Conservation (phyloP, 2,113 vertebrate species). For the Solenodon paradoxus region DNA sequence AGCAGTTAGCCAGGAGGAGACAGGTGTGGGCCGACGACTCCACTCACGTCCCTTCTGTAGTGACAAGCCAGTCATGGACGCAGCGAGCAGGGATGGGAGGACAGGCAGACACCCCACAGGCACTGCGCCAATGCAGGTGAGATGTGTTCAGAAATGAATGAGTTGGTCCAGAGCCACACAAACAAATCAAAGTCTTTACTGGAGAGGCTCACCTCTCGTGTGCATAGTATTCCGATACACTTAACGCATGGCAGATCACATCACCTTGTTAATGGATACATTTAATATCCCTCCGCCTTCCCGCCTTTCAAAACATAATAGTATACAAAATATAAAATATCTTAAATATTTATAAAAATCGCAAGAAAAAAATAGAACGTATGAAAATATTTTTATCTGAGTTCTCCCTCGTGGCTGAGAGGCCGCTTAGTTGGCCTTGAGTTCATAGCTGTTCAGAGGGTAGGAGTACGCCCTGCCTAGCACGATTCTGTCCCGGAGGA, state of each 20-base stretch:
- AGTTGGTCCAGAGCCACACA: conserved; percentile 58
- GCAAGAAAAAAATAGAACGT: conserved; percentile 99
- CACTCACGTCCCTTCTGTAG: not conserved
- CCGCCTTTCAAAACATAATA: conserved; percentile 86
- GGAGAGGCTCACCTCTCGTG: conserved; percentile 40
- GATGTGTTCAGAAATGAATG: conserved; percentile 45
- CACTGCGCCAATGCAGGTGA: not conserved
- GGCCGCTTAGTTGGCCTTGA: conserved; percentile 90
- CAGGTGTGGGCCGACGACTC: not conserved
- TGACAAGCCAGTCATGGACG: not conserved
- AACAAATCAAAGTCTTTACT: conserved; percentile 67
- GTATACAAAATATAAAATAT: conserved; percentile 99
- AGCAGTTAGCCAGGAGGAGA: not conserved
- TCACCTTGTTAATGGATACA: conserved; percentile 86
- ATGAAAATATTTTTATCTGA: conserved; percentile 95
- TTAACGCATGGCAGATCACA: conserved; percentile 78
- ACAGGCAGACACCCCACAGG: conserved; percentile 1
- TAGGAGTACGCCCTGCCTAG: conserved; percentile 97
- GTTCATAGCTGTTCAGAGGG: conserved; percentile 90
- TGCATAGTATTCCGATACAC: conserved; percentile 60
- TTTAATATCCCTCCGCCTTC: conserved; percentile 86
- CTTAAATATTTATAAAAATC: conserved; percentile 99
- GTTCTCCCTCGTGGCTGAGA: conserved; percentile 77
- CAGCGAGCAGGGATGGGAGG: not conserved
- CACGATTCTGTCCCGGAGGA: conserved; percentile 96